Base-by-base conservation (phyloP, 2,797 vertebrate genomes). In the Acrossocheilus fasciatus region DNA sequence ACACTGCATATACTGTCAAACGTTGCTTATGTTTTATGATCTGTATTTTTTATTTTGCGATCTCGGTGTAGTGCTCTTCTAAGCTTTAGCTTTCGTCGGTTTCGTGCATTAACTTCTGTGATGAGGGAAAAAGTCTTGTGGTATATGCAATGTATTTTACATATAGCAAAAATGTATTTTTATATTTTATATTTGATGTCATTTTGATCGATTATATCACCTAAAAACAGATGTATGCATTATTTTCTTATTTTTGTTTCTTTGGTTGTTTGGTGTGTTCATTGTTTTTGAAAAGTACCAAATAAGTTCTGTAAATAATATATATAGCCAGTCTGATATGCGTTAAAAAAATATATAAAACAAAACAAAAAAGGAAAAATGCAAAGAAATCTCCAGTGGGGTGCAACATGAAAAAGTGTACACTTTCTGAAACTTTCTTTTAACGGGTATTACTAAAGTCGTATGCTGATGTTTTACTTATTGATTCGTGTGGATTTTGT, bases 251-350 rank as follows among this genome's bases (percentile, higher is more conserved):
- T 23, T 88, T 66, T 83, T 62, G 62, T 91, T 87, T 78, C 75
- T 70, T 52, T 10, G 34, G 50, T 68, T 84, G 12, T 78, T 78
- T 43, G 54, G 77, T 4, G 36, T 64, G 62, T 81, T 81, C 34
- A 75, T 47, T 14, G 41, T 66, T 77, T 91, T 92, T 93, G 90
- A 91, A 87, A 86, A 86, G 89, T 90, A 94, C 93, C 92, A 95
- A 95, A 95, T 92, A 87, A 91, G 90, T 86, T 86, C 34, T 96
- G 95, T 96, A 96, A 92, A 95, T 95, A 95, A 94, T 94, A 94
- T 94, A 93, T 93, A 91, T 52, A 69, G 94, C 93, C 90, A 92
- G 93, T 94, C 92, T 94, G 91, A 91, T 88, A 92, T 94, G 93
- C 92, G 89, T 89, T 92, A 89, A 92, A 90, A 11, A 54, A 39